Evolutionary conservation across 2,888 invertebrate genomes (phyloP).

Genomic region (Liopterus haemorrhoidalis): DNA sequence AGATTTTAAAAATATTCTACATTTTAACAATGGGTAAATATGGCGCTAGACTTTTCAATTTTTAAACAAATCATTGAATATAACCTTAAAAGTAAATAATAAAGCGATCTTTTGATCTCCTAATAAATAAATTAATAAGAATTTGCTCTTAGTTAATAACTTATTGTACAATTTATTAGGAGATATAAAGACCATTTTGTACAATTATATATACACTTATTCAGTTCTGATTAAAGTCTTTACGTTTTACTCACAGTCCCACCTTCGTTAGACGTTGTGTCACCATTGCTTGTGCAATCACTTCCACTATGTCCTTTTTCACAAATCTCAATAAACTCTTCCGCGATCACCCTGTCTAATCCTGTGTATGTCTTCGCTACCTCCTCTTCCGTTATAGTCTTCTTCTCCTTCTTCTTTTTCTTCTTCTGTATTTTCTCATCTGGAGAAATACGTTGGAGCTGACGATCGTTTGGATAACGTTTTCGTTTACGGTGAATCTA

Average conservation of each 20-base stretch:
- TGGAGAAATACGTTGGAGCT: conserved; percentile 14
- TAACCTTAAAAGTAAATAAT: no score
- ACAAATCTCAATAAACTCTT: conserved; percentile 59
- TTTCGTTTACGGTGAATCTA: conserved; percentile 43
- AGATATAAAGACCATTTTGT: not conserved
- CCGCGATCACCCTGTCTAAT: conserved; percentile 56
- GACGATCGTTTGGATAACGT: conserved; percentile 33
- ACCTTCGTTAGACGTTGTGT: conserved; percentile 10
- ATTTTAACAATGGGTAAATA: no score
- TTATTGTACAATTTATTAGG: not conserved
- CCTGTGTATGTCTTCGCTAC: conserved; percentile 57
- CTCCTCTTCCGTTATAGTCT: conserved; percentile 49
- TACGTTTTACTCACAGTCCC: no score
- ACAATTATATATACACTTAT: not conserved
- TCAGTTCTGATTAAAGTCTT: no score
- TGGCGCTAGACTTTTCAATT: no score
- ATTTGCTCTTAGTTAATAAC: no score
- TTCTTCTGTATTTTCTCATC: conserved; percentile 29
- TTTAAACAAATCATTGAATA: no score
- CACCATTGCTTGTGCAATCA: conserved; percentile 28
- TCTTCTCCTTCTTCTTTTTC: conserved; percentile 13
- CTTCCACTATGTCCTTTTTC: conserved; percentile 46
- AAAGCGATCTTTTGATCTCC: no score
- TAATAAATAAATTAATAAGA: no score
- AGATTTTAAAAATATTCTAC: no score